A percentile compares a stretch with the other conserved stretches of the same genome.
These are phyloP conservation scores for Platyura marginata DNA, from an alignment of 1,140 invertebrate genomes.

Conservation along the genomic window DNA sequence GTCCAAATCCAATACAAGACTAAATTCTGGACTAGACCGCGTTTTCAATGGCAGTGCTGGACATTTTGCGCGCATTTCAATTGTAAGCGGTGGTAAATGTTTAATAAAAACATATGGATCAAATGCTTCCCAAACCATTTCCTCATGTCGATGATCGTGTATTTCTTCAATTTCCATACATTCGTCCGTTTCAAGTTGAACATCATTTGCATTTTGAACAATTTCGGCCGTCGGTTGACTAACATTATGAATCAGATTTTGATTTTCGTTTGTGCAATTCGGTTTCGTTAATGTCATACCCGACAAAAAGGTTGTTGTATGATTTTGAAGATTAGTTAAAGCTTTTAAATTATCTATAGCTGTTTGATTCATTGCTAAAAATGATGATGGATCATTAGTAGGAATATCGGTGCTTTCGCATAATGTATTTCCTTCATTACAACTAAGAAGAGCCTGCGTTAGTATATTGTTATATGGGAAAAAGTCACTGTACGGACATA, in stretches of 20 bases:
- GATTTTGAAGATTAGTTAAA: slow-evolving; percentile 22
- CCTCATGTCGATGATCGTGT: slow-evolving; percentile 27
- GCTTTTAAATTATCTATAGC: slow-evolving; percentile 29
- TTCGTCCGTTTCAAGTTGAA: slow-evolving; percentile 28
- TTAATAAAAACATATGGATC: slow-evolving; percentile 87
- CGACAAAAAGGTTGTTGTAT: slow-evolving; percentile 25
- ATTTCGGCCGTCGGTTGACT: neutral
- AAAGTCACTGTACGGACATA: slow-evolving; percentile 2
- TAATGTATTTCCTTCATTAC: neutral
- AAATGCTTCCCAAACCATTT: slow-evolving; percentile 59
- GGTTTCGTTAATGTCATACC: slow-evolving; percentile 26
- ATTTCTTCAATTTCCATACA: slow-evolving; percentile 32
- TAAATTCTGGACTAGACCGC: slow-evolving; percentile 81
- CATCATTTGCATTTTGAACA: slow-evolving; percentile 2
- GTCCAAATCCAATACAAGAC: slow-evolving; percentile 59
- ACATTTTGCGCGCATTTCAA: slow-evolving; percentile 66
- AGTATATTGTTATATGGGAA: slow-evolving; percentile 3
- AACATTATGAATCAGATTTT: slow-evolving; percentile 2
- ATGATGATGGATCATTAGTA: neutral
- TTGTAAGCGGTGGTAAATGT: slow-evolving; percentile 70
- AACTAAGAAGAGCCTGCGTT: slow-evolving; percentile 4
- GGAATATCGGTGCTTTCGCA: neutral
- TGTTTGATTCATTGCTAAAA: slow-evolving; percentile 8
- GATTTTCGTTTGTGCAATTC: slow-evolving; percentile 5
- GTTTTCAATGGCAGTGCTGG: slow-evolving; percentile 88